Evolutionary conservation across 2,888 invertebrate species (phyloP).

Genomic region (Morpho deidamia): DNA sequence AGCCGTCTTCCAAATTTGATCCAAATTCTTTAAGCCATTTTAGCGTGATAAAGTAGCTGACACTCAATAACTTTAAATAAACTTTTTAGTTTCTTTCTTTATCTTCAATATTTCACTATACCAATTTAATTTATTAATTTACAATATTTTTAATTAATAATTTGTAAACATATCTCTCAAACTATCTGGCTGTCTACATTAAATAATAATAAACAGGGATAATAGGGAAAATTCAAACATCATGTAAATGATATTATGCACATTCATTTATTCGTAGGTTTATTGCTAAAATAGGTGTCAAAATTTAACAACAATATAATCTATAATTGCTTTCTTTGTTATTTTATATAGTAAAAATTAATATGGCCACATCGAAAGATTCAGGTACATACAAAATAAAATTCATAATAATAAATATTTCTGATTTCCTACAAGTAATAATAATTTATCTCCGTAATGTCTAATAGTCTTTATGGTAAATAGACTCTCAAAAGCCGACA

Average conservation of each 20-base stretch:
- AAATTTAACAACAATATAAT: conserved; percentile 51
- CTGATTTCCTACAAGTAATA: conserved; percentile 52
- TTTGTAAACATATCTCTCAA: neutral
- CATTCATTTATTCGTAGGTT: conserved; percentile 68
- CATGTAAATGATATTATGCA: conserved; percentile 45
- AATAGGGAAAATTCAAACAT: conserved; percentile 29
- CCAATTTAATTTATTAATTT: too few relatives aligned
- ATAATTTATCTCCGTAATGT: conserved; percentile 69
- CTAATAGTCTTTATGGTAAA: conserved; percentile 63
- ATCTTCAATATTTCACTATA: conserved; percentile 1
- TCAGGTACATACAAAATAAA: conserved; percentile 73
- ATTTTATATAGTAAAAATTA: conserved; percentile 50
- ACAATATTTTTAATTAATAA: too few relatives aligned
- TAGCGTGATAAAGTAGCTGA: too few relatives aligned
- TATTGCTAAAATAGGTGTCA: conserved; percentile 67
- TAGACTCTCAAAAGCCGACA: conserved; percentile 61
- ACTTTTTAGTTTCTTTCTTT: too few relatives aligned
- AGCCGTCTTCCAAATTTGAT: too few relatives aligned
- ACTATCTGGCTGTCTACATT: too few relatives aligned
- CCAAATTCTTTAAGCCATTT: too few relatives aligned
- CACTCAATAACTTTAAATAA: too few relatives aligned
- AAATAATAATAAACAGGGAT: too few relatives aligned
- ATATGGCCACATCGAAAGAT: conserved; percentile 74
- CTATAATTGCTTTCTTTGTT: conserved; percentile 45
- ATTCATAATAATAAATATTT: conserved; percentile 56